Conservation (phyloP, 2,888 invertebrate genomes). For the Xestoiulus laeticollis region DNA sequence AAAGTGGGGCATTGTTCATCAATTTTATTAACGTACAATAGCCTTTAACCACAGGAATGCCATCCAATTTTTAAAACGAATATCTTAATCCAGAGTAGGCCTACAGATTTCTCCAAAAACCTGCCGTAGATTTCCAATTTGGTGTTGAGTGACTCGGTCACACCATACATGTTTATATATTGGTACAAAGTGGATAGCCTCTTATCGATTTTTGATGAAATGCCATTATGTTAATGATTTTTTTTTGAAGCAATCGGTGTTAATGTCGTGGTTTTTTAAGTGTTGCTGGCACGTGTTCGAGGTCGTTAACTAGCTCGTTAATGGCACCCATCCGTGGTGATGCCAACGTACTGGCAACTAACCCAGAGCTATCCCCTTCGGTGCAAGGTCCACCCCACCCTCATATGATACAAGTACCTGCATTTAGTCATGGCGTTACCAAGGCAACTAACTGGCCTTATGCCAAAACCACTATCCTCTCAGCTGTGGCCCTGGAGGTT, state of each 20-base stretch:
- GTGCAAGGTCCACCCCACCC: conserved; percentile 15
- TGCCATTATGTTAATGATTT: background rate
- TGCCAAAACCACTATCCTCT: conserved; percentile 10
- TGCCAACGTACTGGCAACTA: background rate
- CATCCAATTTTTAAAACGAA: background rate
- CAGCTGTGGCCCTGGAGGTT: conserved; percentile 14
- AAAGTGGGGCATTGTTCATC: background rate
- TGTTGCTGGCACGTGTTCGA: conserved; percentile 2
- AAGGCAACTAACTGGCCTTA: background rate
- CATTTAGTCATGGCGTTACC: conserved; percentile 3
- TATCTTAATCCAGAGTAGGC: background rate
- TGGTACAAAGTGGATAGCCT: background rate
- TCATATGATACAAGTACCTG: conserved; percentile 7
- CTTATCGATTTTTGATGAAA: conserved; percentile 23
- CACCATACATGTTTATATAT: background rate
- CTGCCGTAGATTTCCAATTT: background rate
- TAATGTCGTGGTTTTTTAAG: background rate
- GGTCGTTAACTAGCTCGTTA: conserved; percentile 3
- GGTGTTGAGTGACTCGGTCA: background rate
- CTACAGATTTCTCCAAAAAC: background rate
- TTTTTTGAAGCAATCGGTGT: background rate
- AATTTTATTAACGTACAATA: background rate
- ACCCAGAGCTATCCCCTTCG: background rate
- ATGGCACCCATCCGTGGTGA: conserved; percentile 13
- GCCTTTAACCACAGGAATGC: background rate